Conservation (phyloP, 2,888 invertebrate genomes). For the Limulus polyphemus region DNA sequence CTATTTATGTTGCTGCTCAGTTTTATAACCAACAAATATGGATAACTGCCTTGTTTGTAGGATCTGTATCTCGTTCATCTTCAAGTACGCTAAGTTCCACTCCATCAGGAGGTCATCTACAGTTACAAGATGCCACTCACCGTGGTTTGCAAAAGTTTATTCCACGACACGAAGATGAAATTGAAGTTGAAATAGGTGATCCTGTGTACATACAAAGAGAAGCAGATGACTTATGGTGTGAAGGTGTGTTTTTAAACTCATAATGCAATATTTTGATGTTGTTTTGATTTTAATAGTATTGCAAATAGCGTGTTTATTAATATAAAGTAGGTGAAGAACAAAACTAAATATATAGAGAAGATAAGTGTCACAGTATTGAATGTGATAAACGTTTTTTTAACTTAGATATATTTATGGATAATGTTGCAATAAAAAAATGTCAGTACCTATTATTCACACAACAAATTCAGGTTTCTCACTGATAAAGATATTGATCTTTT, state of each 20-base stretch:
- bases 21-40: not conserved
- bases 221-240: slow-evolving; percentile 94
- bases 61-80: slow-evolving; percentile 30
- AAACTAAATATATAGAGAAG: no score
- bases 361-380: no score
- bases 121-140: slow-evolving; percentile 85
- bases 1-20: not conserved
- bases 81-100: slow-evolving; percentile 48
- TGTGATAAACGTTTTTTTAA: no score
- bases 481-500: no score
- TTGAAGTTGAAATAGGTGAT: slow-evolving; percentile 93
- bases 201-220: slow-evolving; percentile 92
- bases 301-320: no score
- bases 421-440: no score
- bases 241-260: slow-evolving; percentile 50
- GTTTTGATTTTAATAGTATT: no score
- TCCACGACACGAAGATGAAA: slow-evolving; percentile 87
- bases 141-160: slow-evolving; percentile 90
- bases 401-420: no score
- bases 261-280: not conserved
- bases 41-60: slow-evolving; percentile 5
- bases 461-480: no score
- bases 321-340: no score
- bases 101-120: slow-evolving; percentile 42
- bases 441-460: no score